phyloP scores from a whole-genome alignment of 37 sponge, comb jelly and placozoan species.

The Mnemiopsis leidyi region DNA sequence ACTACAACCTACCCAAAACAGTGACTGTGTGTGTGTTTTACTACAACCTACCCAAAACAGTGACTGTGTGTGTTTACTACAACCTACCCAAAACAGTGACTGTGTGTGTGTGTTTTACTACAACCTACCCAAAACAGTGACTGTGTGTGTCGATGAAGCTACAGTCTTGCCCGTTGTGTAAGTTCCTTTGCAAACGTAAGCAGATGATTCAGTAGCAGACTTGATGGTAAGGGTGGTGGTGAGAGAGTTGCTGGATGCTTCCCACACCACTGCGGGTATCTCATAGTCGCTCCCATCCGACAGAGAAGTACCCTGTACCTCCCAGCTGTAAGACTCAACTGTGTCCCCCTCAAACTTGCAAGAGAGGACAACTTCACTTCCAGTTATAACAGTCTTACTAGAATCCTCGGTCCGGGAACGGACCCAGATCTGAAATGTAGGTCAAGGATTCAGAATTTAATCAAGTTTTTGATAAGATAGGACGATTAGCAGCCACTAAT shows the following conservation, averaged over 20 bases:
- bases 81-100: no score
- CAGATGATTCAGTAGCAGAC: neutral
- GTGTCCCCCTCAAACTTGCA: neutral
- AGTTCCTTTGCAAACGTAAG: neutral
- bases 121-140: neutral
- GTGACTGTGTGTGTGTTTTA: no score
- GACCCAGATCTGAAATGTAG: neutral
- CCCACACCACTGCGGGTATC: neutral
- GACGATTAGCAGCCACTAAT: no score
- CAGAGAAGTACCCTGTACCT: neutral
- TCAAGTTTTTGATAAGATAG: no score
- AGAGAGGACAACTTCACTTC: neutral
- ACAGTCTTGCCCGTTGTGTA: neutral
- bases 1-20: no score
- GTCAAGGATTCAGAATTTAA: no score
- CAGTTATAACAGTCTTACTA: neutral
- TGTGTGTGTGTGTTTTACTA: no score
- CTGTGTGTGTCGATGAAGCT: neutral
- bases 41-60: no score
- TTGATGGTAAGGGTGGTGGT: neutral
- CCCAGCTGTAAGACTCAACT: neutral
- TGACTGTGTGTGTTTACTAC: no score
- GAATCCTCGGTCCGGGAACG: neutral
- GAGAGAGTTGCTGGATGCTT: neutral
- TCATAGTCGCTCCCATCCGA: neutral